Base-by-base conservation (phyloP, 1,140 invertebrate species). In the Harlomillsia oculata region DNA sequence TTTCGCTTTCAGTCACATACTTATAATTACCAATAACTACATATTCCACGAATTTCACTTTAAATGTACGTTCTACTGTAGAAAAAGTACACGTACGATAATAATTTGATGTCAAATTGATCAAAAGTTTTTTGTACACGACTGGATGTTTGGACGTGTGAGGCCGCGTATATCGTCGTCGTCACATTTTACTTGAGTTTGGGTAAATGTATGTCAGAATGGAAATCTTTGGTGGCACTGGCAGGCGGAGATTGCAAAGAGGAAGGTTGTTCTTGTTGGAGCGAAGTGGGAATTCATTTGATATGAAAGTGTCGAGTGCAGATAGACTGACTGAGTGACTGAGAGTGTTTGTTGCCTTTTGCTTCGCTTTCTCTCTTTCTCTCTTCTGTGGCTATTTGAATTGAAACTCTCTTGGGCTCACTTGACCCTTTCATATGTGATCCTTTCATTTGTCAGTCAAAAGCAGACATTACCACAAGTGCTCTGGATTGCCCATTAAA, bases 251-350 rank as follows among this genome's bases (percentile, higher is more conserved):
- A 43, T 55, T 43, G 46, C 9, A 46, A 55, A 46, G 29, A 55
- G 53, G 21, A 11, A 45, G 23, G 8, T 37, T 5, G 41, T n/a
- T n/a, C n/a, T n/a, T 32, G 45, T 32, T 16, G 53, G 18, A 25
- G 30, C 46, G 32, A 43, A 59, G 49, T 59, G 56, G 50, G 41
- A 53, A 53, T 53, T 59, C 41, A 53, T 52, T 59, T 53, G 58
- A 54, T 54, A 60, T 60, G 52, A 26, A 60, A 60, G 50, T 60
- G 51, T 60, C 58, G 34, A 6, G n/a, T 21, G 44, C 58, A 60
- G 51, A 59, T 36, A 32, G 28, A 44, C 11, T 21, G 11, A 13
- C n/a, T n/a, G n/a, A n/a, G n/a, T n/a, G n/a, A n/a, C n/a, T n/a
- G n/a, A n/a, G n/a, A n/a, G n/a, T n/a, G n/a, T n/a, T n/a, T n/a